A percentile compares a stretch with the other conserved stretches of the same genome.
phyloP scores from a whole-genome alignment of 2,113 vertebrate genomes.

The Sapajus apella region DNA sequence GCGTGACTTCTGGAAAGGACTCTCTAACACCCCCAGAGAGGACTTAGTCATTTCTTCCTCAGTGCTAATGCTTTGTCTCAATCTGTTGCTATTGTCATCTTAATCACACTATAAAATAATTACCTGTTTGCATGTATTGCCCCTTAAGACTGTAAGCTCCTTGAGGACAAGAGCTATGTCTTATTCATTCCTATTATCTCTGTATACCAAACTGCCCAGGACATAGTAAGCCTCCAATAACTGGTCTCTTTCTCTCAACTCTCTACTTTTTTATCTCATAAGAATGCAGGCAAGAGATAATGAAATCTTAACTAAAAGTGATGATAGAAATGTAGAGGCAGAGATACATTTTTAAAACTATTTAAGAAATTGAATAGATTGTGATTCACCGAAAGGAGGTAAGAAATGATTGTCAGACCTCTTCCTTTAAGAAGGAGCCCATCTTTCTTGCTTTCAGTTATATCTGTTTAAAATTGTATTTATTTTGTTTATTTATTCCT shows the following conservation, averaged over 20 bases:
- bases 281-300: not conserved
- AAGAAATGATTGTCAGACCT: not conserved
- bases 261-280: slow-evolving; percentile 31
- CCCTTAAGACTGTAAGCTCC: not conserved
- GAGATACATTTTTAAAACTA: not conserved
- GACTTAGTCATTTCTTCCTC: not conserved
- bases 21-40: not conserved
- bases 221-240: not conserved
- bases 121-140: not conserved
- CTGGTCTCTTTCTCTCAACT: not conserved
- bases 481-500: slow-evolving; percentile 18
- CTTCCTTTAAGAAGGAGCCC: not conserved
- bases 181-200: not conserved
- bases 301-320: not conserved
- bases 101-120: not conserved
- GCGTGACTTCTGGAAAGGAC: slow-evolving; percentile 25
- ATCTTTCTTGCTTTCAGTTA: not conserved
- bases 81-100: not conserved
- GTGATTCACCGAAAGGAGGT: not conserved
- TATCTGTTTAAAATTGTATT: not conserved
- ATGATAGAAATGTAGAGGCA: not conserved
- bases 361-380: not conserved
- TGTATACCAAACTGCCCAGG: not conserved
- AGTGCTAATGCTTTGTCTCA: not conserved
- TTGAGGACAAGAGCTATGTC: not conserved